Base-by-base conservation (phyloP, 2,113 vertebrate genomes). In the Irena cyanogastra region DNA sequence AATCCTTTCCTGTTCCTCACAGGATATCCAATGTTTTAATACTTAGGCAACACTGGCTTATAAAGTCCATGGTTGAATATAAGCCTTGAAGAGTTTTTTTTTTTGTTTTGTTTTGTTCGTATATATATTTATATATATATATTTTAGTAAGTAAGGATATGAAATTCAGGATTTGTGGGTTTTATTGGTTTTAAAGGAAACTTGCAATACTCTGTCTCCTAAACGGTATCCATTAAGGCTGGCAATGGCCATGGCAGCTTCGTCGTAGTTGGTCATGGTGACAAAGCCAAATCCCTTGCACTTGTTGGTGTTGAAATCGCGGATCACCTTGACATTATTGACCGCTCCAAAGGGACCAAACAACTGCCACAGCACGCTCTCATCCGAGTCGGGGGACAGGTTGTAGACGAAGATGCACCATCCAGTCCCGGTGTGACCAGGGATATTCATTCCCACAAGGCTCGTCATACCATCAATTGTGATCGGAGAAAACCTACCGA, bases 21-120 rank as follows among this genome's bases (percentile, higher is more conserved):
- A 98, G 98, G 98, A 98, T 98, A 98, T 98, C 98, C 98, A 98
- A 98, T 99, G 98, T 99, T 98, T 98, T 99, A 99, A 99, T 99
- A 99, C 99, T 99, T 99, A 99, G 99, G 99, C 99, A 99, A 99
- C 99, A 98, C 98, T 99, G 99, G 99, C 99, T 99, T 99, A 99
- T 99, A 99, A 99, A 99, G 99, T 99, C 99, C 99, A 99, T 99
- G 99, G 99, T 99, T 99, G 99, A 99, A 98, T 99, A 99, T 99
- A 99, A 99, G 99, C 99, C 99, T 99, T 98, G 98, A 98, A 98
- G 98, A 99, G 99, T 99, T 99, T 98, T 98, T 98, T 98, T 98
- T 98, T 98, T 98, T 98, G 98, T 98, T 98, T 97, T 98, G 98
- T 98, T 98, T 97, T 97, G 96, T 97, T 96, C 97, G 95, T 98